Conservation (phyloP, 30 jellyfish, hydroid and myxozoan species). For the Mastigias papua region DNA sequence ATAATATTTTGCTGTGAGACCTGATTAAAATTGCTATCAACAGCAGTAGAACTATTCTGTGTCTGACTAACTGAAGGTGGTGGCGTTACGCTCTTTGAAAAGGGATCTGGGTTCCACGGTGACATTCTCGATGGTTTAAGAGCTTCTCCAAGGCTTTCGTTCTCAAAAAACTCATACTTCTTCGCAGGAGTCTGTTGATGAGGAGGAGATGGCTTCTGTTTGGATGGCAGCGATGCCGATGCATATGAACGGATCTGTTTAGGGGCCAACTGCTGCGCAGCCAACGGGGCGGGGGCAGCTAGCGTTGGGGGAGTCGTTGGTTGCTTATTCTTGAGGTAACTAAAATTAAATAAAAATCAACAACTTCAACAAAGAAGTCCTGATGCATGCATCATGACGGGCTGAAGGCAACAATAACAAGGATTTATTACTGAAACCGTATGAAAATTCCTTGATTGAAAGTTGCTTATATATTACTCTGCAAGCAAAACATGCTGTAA, state of each 20-base stretch:
- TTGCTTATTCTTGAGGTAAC: slow-evolving; percentile 71
- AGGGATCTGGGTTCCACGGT: slow-evolving; percentile 66
- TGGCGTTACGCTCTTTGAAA: slow-evolving; percentile 18
- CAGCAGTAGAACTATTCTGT: not conserved
- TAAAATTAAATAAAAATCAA: not conserved
- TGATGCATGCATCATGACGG: too few relatives aligned
- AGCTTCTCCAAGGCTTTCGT: slow-evolving; percentile 43
- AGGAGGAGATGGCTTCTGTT: slow-evolving; percentile 29
- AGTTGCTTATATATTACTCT: too few relatives aligned
- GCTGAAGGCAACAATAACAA: too few relatives aligned
- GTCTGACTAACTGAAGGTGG: not conserved
- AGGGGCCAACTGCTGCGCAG: slow-evolving; percentile 60
- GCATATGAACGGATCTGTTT: slow-evolving; percentile 60
- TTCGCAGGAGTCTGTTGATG: slow-evolving; percentile 49
- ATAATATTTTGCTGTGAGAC: slow-evolving; percentile 41
- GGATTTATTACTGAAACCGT: too few relatives aligned
- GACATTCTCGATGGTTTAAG: slow-evolving; percentile 47
- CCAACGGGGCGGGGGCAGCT: slow-evolving; percentile 51
- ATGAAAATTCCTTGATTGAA: too few relatives aligned
- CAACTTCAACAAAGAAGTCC: not conserved
- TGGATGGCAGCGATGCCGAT: slow-evolving; percentile 52
- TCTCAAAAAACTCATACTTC: slow-evolving; percentile 60
- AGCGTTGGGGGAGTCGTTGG: slow-evolving; percentile 50
- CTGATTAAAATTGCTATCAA: slow-evolving; percentile 63
- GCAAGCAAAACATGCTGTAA: too few relatives aligned